Evolutionary conservation across 2,888 invertebrate genomes (phyloP), one percentile per base, ranked within the genome.

Genomic region (Cheilosia variabilis): DNA sequence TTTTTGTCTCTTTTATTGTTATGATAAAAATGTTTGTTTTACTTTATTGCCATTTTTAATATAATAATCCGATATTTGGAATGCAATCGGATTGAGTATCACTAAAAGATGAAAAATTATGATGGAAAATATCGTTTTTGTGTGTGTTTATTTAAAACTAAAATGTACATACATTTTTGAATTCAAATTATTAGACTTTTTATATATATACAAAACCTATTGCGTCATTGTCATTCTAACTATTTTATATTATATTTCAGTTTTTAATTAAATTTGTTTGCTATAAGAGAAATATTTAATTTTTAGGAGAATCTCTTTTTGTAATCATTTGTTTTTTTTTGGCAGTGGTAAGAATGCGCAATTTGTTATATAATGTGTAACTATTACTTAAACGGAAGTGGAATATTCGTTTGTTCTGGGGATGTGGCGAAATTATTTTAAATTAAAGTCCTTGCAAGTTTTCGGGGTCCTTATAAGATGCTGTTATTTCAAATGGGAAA

Each of bases 321-420:
- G 45, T 53, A 31, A 57, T 78, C 6, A 7, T 17, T 45, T 17
- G 43, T 7, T 41, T 82, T 41, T 82, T 81, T 84, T 84, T 84
- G 84, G 84, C 84, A 84, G 84, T 84, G 84, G 84, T 80, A 75
- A 84, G 84, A 76, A 84, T 84, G 75, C 71, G 80, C 65, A 66
- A 6, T 75, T 24, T 41, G n/a, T 63, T 43, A 34, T 57, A 22
- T 37, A 17, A 7, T 53, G 53, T 50, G 10, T 0, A 7, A 13
- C 27, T 43, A 17, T 22, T 37, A 13, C 3, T 37, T 37, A 37
- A 10, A 10, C 10, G 10, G 34, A 37, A 37, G 37, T 37, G 13
- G 37, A 37, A 37, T 37, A 37, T 37, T 13, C 37, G 13, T 4
- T 13, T 41, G 15, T 6, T 52, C 60, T 43, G 13, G 17, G 4